phyloP scores from a whole-genome alignment of 2,888 invertebrate genomes.

The Drosophila borealis region DNA sequence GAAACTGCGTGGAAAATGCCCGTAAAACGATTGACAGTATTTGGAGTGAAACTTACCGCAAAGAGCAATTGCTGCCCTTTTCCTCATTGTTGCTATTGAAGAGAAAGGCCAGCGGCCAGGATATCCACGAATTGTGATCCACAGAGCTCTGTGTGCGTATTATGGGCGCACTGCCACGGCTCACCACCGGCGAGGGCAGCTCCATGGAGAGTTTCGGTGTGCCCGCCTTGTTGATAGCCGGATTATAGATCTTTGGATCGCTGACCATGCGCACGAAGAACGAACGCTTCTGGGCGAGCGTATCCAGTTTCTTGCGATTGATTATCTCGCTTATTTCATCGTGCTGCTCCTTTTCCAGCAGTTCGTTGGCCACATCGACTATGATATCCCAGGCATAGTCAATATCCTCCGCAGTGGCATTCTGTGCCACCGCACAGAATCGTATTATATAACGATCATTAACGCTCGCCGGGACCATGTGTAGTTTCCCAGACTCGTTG shows the following conservation, averaged over 20 bases:
- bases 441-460: slow-evolving; percentile 96
- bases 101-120: slow-evolving; percentile 95
- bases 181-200: slow-evolving; percentile 82
- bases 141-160: slow-evolving; percentile 83
- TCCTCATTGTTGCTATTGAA: slow-evolving; percentile 90
- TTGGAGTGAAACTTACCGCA: slow-evolving; percentile 87
- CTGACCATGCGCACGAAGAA: slow-evolving; percentile 99
- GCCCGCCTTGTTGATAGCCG: slow-evolving; percentile 92
- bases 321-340: slow-evolving; percentile 91
- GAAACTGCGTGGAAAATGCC: slow-evolving; percentile 87
- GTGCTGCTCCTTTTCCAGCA: slow-evolving; percentile 89
- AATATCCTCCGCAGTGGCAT: slow-evolving; percentile 93
- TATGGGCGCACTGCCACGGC: slow-evolving; percentile 79
- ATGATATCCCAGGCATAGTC: slow-evolving; percentile 95
- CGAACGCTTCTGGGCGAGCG: slow-evolving; percentile 95
- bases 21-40: neutral
- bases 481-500: slow-evolving; percentile 97
- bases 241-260: slow-evolving; percentile 98
- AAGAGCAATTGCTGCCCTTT: slow-evolving; percentile 88
- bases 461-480: slow-evolving; percentile 98
- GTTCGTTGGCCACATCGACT: slow-evolving; percentile 91
- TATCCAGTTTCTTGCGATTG: slow-evolving; percentile 91
- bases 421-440: slow-evolving; percentile 97
- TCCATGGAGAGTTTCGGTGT: slow-evolving; percentile 86
- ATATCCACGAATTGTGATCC: slow-evolving; percentile 93